Base-by-base conservation (phyloP, 1,140 invertebrate species). In the Metopolophium dirhodum region DNA sequence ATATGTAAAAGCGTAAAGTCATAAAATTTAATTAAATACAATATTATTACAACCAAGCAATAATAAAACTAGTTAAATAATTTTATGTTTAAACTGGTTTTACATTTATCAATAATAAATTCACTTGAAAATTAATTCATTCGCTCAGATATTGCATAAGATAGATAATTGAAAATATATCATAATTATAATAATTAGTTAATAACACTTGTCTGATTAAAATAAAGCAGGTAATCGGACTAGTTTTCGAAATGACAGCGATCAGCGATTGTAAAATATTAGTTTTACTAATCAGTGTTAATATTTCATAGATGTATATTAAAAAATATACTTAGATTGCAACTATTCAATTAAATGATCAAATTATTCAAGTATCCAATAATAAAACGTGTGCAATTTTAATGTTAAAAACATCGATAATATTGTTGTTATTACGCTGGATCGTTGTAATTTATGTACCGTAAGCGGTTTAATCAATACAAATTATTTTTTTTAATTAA, bases 1-100 rank as follows among this genome's bases (percentile, higher is more conserved):
- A 2, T 41, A 41, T 37, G 20, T 37, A 83, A 83, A 83, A 37
- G 77, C 35, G 35, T 7, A 37, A 22, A 35, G 37, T 9, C 22
- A 83, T 37, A 37, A 83, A 89, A 82, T 83, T 86, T 45, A 85
- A 92, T 57, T 83, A 37, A 83, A 83, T 83, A 83, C 35, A 37
- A 83, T 83, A 37, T 83, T 77, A 41, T 41, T 77, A 18, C 61
- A 77, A 68, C 61, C 61, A 61, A 61, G 6, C 11, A n/a, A 68
- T 68, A n/a, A 68, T 68, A n/a, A 68, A 18, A 68, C 61, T 68
- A n/a, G 61, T 68, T 68, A n/a, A 68, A 68, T 77, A 77, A 77
- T 77, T 77, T 77, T n/a, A 77, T 18, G n/a, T n/a, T 83, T 37
- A 83, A 83, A 83, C 77, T 7, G 77, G 77, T 83, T 83, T 83